A percentile compares a stretch with the other conserved stretches of the same genome.
phyloP scores from a whole-genome alignment of 2,797 vertebrate species.

The Thripadectes ignobilis region DNA sequence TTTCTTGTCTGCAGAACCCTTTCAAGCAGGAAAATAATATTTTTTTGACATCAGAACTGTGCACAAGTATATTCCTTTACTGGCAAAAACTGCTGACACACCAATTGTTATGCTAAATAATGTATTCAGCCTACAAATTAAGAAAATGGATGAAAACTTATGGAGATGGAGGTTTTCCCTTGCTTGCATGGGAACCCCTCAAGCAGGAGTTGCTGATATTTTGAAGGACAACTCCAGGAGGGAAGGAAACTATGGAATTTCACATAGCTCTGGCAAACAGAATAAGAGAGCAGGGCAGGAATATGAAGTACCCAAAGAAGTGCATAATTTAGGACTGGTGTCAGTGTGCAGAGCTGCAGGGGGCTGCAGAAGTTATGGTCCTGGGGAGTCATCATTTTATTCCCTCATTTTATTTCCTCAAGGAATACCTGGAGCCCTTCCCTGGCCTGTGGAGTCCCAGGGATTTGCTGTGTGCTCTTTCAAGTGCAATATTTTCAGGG shows the following conservation, averaged over 20 bases:
- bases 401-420: not conserved
- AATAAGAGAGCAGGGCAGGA: not conserved
- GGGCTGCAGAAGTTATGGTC: not conserved
- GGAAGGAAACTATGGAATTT: not conserved
- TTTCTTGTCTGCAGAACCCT: not conserved
- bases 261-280: not conserved
- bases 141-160: not conserved
- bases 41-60: not conserved
- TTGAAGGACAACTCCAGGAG: not conserved
- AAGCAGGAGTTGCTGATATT: not conserved
- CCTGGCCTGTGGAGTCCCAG: not conserved
- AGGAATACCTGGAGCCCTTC: not conserved
- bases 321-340: not conserved
- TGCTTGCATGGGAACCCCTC: not conserved
- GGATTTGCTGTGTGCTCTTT: not conserved
- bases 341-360: not conserved
- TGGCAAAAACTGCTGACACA: not conserved
- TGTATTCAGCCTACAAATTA: not conserved
- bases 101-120: not conserved
- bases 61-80: not conserved
- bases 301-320: not conserved
- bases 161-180: not conserved
- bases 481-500: not conserved
- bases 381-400: not conserved
- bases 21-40: not conserved